A percentile compares a stretch with the other conserved stretches of the same genome.
phyloP scores from a whole-genome alignment of 2,888 invertebrate species.

The Penaeus monodon region DNA sequence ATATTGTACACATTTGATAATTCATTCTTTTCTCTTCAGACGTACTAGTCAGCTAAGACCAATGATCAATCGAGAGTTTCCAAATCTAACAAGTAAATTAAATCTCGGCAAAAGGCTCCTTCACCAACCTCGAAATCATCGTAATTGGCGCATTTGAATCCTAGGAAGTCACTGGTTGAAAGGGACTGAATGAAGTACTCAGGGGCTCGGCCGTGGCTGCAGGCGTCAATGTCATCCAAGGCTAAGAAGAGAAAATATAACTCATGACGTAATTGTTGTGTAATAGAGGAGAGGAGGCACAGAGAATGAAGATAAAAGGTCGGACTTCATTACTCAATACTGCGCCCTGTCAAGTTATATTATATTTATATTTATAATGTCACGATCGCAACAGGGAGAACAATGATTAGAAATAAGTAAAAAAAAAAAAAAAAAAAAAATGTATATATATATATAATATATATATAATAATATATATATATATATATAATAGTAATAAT shows the following conservation, averaged over 20 bases:
- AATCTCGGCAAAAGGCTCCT: no score
- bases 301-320: background rate
- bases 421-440: no score
- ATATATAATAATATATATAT: no score
- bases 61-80: background rate
- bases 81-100: no score
- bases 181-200: slow-evolving; percentile 1
- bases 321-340: no score
- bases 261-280: background rate
- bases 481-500: no score
- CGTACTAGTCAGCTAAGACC: background rate
- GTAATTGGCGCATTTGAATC: slow-evolving; percentile 13
- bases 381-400: no score
- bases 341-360: no score
- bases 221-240: slow-evolving; percentile 21
- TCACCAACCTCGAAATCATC: background rate
- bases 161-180: background rate
- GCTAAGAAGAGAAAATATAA: background rate
- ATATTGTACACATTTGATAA: no score
- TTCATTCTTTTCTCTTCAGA: background rate
- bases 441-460: no score
- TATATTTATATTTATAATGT: no score
- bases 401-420: no score
- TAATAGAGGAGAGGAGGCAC: background rate
- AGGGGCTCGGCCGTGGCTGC: background rate